Evolutionary conservation across 2,113 vertebrate species (phyloP).

Genomic region (Xiphophorus couchianus): DNA sequence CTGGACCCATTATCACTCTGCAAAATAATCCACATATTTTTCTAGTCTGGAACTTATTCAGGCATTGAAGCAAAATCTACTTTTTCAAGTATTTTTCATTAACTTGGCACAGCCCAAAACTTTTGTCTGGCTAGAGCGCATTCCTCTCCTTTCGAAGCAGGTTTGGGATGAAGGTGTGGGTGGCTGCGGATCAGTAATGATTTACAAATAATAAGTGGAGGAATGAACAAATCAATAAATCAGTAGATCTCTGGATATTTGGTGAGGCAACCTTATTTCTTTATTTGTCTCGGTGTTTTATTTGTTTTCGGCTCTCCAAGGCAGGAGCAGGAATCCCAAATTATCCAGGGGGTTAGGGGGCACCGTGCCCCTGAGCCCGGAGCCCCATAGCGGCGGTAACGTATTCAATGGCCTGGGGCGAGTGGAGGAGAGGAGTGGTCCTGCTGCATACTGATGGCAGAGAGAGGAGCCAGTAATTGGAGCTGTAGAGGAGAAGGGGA

Average conservation of each 20-base stretch:
- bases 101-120: slow-evolving; percentile 13
- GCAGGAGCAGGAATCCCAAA: slow-evolving; percentile 83
- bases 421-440: slow-evolving; percentile 78
- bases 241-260: slow-evolving; percentile 76
- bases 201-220: slow-evolving; percentile 79
- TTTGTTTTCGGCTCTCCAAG: slow-evolving; percentile 80
- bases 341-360: slow-evolving; percentile 83
- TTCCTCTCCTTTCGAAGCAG: slow-evolving; percentile 12
- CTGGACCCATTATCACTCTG: background rate
- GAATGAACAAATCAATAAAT: slow-evolving; percentile 82
- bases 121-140: slow-evolving; percentile 15
- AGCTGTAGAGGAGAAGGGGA: slow-evolving; percentile 81
- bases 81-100: slow-evolving; percentile 20
- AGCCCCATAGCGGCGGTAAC: slow-evolving; percentile 83
- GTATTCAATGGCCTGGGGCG: slow-evolving; percentile 86
- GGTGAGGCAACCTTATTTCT: slow-evolving; percentile 71
- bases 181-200: slow-evolving; percentile 69
- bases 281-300: slow-evolving; percentile 76
- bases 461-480: slow-evolving; percentile 83
- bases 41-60: background rate
- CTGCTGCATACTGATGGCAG: slow-evolving; percentile 85
- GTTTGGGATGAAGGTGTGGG: slow-evolving; percentile 57
- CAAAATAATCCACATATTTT: background rate
- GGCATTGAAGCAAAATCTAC: background rate
- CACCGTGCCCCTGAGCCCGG: slow-evolving; percentile 78